phyloP scores from a whole-genome alignment of 1,140 invertebrate species.

The Brachystomella parvula region DNA sequence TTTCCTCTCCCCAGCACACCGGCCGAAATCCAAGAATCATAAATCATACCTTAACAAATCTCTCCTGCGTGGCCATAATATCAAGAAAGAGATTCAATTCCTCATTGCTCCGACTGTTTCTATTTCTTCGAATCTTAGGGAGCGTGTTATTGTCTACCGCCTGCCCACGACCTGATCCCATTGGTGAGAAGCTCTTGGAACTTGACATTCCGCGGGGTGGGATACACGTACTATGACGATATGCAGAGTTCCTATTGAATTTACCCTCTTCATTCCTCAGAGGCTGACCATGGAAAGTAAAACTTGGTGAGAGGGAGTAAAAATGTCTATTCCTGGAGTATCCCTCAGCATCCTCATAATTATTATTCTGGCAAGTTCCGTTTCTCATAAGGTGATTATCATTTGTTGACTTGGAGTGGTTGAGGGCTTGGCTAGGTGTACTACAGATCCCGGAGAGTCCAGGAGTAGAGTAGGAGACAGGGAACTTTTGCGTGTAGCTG shows the following conservation, averaged over 20 bases:
- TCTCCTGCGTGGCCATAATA: slow-evolving; percentile 67
- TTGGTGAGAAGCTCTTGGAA: slow-evolving; percentile 20
- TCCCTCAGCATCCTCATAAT: too few species aligned
- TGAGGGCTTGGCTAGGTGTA: too few species aligned
- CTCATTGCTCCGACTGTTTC: slow-evolving; percentile 43
- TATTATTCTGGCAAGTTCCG: too few species aligned
- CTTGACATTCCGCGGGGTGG: slow-evolving; percentile 21
- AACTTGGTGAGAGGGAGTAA: slow-evolving; percentile 13
- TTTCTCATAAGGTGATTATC: too few species aligned
- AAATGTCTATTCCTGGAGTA: neutral
- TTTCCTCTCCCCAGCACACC: neutral
- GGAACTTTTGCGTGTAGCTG: slow-evolving; percentile 33
- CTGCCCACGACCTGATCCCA: slow-evolving; percentile 4
- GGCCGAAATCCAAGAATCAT: neutral
- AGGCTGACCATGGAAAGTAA: slow-evolving; percentile 27
- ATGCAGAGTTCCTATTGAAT: neutral
- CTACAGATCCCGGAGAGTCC: neutral
- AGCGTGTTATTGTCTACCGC: slow-evolving; percentile 29
- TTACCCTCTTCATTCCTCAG: neutral
- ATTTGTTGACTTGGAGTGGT: too few species aligned
- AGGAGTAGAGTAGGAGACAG: slow-evolving; percentile 32
- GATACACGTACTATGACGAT: slow-evolving; percentile 8
- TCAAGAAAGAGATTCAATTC: slow-evolving; percentile 68
- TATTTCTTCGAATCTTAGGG: slow-evolving; percentile 23
- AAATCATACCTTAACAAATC: slow-evolving; percentile 60